phyloP scores from a whole-genome alignment of 2,797 vertebrate genomes.

The Distichodus sexfasciatus region DNA sequence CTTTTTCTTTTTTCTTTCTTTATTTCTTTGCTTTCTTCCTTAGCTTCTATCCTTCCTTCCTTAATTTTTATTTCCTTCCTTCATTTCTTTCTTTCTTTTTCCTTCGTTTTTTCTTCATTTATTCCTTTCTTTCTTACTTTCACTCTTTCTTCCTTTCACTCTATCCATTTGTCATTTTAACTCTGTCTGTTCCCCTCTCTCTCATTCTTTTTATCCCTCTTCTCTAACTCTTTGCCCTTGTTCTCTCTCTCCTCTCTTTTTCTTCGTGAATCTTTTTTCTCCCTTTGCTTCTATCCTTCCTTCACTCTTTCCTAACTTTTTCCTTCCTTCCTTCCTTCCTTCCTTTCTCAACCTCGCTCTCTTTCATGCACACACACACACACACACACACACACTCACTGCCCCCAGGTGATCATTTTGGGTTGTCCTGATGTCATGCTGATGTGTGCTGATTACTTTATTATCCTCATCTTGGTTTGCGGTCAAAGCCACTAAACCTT shows the following conservation, averaged over 20 bases:
- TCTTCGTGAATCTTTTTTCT: neutral
- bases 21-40: constrained; percentile 2
- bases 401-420: constrained; percentile 8
- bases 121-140: neutral
- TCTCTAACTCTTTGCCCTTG: neutral
- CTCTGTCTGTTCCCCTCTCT: neutral
- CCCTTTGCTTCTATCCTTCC: neutral
- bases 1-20: too few species aligned
- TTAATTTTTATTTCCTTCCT: neutral
- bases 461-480: neutral
- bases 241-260: neutral
- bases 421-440: constrained; percentile 5
- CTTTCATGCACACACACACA: too few species aligned
- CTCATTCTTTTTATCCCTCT: neutral
- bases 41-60: neutral
- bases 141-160: constrained; percentile 21
- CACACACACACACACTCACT: too few species aligned
- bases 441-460: constrained; percentile 11
- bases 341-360: neutral
- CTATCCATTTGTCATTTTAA: constrained; percentile 32
- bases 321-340: neutral
- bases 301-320: neutral
- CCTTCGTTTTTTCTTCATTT: neutral
- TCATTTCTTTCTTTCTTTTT: constrained; percentile 44
- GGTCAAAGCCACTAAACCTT: constrained; percentile 12